Conservation (phyloP, 2,888 invertebrate genomes). For the Drosophila bunnanda region DNA sequence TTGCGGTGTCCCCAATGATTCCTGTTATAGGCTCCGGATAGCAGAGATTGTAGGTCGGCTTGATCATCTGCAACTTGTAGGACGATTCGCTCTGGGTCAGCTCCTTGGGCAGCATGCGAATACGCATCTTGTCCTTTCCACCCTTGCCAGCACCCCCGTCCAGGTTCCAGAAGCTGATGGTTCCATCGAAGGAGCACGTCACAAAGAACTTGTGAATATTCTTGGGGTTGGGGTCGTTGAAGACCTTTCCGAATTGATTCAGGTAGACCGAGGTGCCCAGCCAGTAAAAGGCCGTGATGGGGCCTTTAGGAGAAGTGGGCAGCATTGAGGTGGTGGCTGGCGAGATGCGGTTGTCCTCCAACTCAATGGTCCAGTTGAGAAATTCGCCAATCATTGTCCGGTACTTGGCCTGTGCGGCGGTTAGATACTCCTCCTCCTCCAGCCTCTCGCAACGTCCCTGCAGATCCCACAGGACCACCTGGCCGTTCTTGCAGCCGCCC, state of each 20-base stretch:
- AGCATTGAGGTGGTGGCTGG: constrained; percentile 88
- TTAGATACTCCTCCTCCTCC: constrained; percentile 87
- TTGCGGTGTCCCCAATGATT: constrained; percentile 77
- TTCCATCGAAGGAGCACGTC: constrained; percentile 89
- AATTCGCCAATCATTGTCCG: constrained; percentile 87
- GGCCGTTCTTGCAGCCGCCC: constrained; percentile 90
- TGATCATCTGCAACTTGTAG: constrained; percentile 87
- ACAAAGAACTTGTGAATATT: constrained; percentile 87
- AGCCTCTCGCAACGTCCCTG: constrained; percentile 87
- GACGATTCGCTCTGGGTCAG: constrained; percentile 87
- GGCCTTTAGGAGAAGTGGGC: constrained; percentile 87
- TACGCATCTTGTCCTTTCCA: constrained; percentile 32
- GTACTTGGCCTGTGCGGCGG: constrained; percentile 88
- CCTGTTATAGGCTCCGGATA: constrained; percentile 85
- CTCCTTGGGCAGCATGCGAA: constrained; percentile 86
- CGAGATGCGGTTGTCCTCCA: constrained; percentile 86
- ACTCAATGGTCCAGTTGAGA: constrained; percentile 89
- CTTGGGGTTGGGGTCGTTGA: constrained; percentile 82
- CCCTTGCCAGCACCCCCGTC: constrained; percentile 78
- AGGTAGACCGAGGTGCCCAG: constrained; percentile 87
- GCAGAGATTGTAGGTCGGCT: constrained; percentile 87
- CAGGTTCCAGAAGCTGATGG: constrained; percentile 90
- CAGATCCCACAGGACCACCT: constrained; percentile 90
- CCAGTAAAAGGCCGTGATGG: constrained; percentile 89
- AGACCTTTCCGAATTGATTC: constrained; percentile 87